Conservation (phyloP, 2,113 vertebrate genomes). For the Pomatostomus ruficeps region DNA sequence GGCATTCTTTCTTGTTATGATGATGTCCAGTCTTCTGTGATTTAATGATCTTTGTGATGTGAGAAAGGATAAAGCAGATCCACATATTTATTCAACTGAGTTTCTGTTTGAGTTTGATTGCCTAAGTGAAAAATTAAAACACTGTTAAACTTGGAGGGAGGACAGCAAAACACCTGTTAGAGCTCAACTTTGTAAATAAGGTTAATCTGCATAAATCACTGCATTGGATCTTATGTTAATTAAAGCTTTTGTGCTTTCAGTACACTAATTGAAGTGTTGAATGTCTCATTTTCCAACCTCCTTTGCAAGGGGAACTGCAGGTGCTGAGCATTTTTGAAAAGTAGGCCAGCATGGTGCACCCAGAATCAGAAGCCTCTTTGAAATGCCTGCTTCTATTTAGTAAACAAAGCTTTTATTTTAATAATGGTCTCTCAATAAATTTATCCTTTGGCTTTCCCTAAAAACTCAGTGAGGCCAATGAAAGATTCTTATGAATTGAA, state of each 20-base stretch:
- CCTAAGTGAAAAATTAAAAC: not conserved
- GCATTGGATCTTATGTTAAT: slow-evolving; percentile 29
- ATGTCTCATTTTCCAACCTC: slow-evolving; percentile 5
- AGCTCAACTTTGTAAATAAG: slow-evolving; percentile 20
- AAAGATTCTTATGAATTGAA: not conserved
- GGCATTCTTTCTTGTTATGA: not conserved
- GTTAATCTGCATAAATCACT: slow-evolving; percentile 35
- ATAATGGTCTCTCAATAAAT: not conserved
- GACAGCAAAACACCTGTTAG: slow-evolving; percentile 26
- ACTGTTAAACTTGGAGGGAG: not conserved
- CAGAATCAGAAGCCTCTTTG: not conserved
- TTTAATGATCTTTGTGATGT: not conserved
- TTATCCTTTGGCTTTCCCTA: not conserved
- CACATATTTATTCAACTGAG: not conserved
- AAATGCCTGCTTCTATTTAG: slow-evolving; percentile 28
- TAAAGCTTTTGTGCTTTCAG: slow-evolving; percentile 34
- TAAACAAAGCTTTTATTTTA: slow-evolving; percentile 40
- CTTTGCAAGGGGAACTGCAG: slow-evolving; percentile 11
- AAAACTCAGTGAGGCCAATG: not conserved
- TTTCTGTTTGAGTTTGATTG: not conserved
- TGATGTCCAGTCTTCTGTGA: not conserved
- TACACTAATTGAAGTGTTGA: slow-evolving; percentile 29
- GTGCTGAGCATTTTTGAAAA: slow-evolving; percentile 25
- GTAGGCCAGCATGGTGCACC: not conserved
- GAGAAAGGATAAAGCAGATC: not conserved